Percentiles rank a stretch among this genome's conserved stretches.
phyloP scores from a whole-genome alignment of 2,797 vertebrate genomes.

The Syndactyla subalaris region DNA sequence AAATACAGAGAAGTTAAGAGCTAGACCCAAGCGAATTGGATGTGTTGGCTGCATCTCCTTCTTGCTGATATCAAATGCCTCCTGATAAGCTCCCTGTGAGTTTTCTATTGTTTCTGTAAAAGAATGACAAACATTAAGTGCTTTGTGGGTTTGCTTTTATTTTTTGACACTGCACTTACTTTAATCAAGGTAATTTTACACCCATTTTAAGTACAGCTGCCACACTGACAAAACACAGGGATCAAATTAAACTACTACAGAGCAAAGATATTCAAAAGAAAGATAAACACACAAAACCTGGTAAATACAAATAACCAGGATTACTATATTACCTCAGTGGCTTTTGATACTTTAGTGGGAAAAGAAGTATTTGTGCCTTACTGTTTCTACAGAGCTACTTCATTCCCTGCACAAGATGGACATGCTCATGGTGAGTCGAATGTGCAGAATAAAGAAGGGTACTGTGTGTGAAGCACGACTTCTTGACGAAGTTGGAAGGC shows the following conservation, averaged over 20 bases:
- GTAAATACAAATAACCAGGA: not conserved
- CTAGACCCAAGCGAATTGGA: slow-evolving; percentile 95
- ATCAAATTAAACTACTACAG: not conserved
- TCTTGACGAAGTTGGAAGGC: not conserved
- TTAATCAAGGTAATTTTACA: not conserved
- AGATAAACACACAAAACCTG: not conserved
- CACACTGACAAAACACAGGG: not conserved
- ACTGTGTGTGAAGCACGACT: not conserved
- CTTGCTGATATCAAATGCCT: slow-evolving; percentile 90
- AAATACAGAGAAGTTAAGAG: slow-evolving; percentile 98
- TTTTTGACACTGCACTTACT: not conserved
- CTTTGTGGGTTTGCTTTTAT: fast-evolving
- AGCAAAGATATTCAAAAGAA: not conserved
- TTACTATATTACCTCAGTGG: not conserved
- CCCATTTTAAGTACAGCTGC: not conserved
- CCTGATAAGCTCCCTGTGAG: slow-evolving; percentile 89
- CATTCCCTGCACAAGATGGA: not conserved
- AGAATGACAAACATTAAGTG: not conserved
- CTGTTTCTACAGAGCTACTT: not conserved
- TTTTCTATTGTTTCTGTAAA: slow-evolving; percentile 85
- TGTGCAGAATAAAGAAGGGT: not conserved
- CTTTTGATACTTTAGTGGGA: not conserved
- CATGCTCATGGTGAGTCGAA: fast-evolving
- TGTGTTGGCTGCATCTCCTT: slow-evolving; percentile 91
- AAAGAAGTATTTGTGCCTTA: no score